Conservation (phyloP, 2,888 invertebrate genomes). For the Lamellibrachia satsuma region DNA sequence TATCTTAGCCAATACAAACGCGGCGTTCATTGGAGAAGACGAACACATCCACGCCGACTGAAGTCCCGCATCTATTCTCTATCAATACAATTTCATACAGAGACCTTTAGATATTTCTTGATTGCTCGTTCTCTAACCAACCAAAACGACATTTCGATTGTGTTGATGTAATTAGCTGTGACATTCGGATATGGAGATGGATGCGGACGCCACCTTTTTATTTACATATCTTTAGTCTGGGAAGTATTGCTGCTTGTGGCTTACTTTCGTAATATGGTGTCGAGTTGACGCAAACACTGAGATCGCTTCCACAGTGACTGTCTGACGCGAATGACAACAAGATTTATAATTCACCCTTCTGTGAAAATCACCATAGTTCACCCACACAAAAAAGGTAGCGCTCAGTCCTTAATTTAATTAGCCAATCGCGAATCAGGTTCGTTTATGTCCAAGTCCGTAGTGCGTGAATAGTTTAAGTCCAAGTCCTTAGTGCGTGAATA, state of each 20-base stretch:
- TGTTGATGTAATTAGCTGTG: not conserved
- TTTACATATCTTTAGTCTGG: not conserved
- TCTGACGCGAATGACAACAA: no score
- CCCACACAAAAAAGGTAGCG: no score
- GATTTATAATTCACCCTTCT: no score
- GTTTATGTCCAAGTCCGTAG: no score
- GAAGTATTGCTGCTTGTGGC: not conserved
- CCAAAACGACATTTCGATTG: not conserved
- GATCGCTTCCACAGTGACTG: no score
- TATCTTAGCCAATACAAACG: not conserved
- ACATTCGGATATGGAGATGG: slow-evolving; percentile 8
- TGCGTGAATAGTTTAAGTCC: no score
- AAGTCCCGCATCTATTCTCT: not conserved
- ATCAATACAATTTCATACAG: not conserved
- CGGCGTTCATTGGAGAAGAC: not conserved
- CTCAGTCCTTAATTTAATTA: no score
- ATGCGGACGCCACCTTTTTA: not conserved
- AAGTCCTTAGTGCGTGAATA: no score
- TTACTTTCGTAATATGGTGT: not conserved
- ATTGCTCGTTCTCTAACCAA: not conserved
- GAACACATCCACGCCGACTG: not conserved
- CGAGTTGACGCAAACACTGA: no score
- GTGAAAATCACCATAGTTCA: no score
- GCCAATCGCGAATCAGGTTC: no score
- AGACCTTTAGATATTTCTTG: not conserved